Evolutionary conservation across 1,140 invertebrate species (phyloP).

Genomic region (Penaeus vannamei): DNA sequence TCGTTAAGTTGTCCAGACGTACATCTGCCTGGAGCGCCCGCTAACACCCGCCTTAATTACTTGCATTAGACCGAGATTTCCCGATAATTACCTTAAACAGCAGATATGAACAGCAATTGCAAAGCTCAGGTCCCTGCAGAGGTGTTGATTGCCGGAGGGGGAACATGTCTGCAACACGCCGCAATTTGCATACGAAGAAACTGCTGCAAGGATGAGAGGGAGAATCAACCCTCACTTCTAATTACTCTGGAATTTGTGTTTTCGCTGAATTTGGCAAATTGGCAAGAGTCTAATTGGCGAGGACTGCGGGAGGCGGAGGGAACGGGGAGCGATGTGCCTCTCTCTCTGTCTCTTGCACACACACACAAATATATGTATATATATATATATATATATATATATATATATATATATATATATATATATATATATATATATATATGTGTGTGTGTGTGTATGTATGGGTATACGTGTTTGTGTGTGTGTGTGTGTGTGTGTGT

Average conservation of each 20-base stretch:
- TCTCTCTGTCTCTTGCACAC: too few species aligned
- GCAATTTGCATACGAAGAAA: conserved; percentile 52
- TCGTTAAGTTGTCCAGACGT: conserved; percentile 32
- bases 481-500: too few species aligned
- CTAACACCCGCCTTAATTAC: conserved; percentile 53
- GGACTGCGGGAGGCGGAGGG: not conserved
- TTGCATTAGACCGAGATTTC: conserved; percentile 62
- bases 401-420: too few species aligned
- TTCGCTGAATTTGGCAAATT: conserved; percentile 54
- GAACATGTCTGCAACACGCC: conserved; percentile 40
- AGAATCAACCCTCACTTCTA: conserved; percentile 1
- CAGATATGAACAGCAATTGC: conserved; percentile 62
- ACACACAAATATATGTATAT: too few species aligned
- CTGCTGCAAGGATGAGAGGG: not conserved
- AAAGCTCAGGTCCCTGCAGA: conserved; percentile 64
- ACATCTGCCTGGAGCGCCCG: conserved; percentile 29
- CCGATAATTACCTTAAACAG: conserved; percentile 64
- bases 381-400: too few species aligned
- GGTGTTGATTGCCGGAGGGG: conserved; percentile 55
- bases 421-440: too few species aligned
- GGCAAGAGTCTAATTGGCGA: conserved; percentile 47
- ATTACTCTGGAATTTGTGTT: conserved; percentile 48
- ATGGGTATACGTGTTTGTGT: too few species aligned
- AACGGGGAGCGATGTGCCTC: too few species aligned
- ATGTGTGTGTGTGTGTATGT: too few species aligned